A percentile compares a stretch with the other conserved stretches of the same genome.
These are phyloP conservation scores for Panulirus ornatus DNA, from an alignment of 1,140 invertebrate genomes.

Conservation along the genomic window DNA sequence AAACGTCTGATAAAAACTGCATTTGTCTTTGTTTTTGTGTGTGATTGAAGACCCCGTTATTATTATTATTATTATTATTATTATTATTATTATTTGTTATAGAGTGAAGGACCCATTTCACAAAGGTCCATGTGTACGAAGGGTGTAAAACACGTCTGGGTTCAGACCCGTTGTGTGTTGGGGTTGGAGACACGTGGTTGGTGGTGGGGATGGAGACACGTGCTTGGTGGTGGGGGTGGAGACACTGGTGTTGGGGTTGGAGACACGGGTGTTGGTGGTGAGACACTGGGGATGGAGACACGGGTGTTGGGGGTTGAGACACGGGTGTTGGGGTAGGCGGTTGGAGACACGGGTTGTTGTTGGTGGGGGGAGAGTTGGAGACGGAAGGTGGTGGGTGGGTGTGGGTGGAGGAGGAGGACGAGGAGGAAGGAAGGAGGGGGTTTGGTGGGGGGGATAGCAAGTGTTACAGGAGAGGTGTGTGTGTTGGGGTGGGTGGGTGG, in stretches of 20 bases:
- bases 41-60: too few species aligned
- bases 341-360: neutral
- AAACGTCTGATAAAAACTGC: too few species aligned
- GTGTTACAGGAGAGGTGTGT: neutral
- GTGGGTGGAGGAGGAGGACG: neutral
- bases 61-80: too few species aligned
- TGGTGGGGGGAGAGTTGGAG: neutral
- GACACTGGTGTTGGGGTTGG: too few species aligned
- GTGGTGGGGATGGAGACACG: neutral
- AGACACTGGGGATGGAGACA: neutral
- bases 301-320: neutral
- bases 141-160: too few species aligned
- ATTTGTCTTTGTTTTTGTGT: too few species aligned
- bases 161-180: too few species aligned
- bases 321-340: neutral
- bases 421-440: neutral
- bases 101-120: too few species aligned
- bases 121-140: too few species aligned
- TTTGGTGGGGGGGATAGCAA: neutral
- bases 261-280: neutral
- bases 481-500: too few species aligned
- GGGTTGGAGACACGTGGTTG: too few species aligned
- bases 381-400: neutral
- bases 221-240: neutral
- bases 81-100: too few species aligned